phyloP scores from a whole-genome alignment of 2,797 vertebrate species.

The Sorex maritimensis region DNA sequence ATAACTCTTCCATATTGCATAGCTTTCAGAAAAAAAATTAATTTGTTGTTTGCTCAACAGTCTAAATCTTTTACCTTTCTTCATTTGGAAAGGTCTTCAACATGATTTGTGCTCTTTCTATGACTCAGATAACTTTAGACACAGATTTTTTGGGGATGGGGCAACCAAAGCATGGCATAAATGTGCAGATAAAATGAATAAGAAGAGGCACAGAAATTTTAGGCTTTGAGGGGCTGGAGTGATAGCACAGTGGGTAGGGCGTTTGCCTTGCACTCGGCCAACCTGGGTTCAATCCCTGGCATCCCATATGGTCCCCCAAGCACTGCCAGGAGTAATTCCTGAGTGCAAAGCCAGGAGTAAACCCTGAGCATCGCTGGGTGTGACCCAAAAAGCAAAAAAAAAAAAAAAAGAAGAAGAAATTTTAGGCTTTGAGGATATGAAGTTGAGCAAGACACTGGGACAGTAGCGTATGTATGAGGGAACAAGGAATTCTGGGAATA shows the following conservation, averaged over 20 bases:
- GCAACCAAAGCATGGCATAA: constrained; percentile 21
- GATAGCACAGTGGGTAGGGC: too few species aligned
- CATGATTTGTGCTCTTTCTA: constrained; percentile 13
- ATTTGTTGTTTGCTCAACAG: not conserved
- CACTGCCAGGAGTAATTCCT: too few species aligned
- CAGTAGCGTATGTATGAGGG: not conserved
- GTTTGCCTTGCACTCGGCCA: too few species aligned
- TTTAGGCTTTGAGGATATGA: constrained; percentile 9
- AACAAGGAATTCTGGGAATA: constrained; percentile 11
- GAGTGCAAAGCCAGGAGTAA: too few species aligned
- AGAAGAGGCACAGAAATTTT: not conserved
- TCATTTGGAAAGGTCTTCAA: constrained; percentile 18
- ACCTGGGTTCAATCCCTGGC: too few species aligned
- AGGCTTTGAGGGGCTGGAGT: not conserved
- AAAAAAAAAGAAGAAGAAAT: not conserved
- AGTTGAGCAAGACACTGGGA: not conserved
- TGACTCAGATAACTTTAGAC: not conserved
- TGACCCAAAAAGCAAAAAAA: too few species aligned
- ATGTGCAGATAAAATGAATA: not conserved
- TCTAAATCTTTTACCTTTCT: constrained; percentile 9
- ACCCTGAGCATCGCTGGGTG: too few species aligned
- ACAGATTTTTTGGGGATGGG: not conserved
- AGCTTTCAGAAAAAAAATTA: constrained; percentile 23
- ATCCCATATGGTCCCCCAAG: too few species aligned
- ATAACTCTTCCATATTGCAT: not conserved